Conservation (phyloP, 2,113 vertebrate species). For the Scytalopus superciliaris region DNA sequence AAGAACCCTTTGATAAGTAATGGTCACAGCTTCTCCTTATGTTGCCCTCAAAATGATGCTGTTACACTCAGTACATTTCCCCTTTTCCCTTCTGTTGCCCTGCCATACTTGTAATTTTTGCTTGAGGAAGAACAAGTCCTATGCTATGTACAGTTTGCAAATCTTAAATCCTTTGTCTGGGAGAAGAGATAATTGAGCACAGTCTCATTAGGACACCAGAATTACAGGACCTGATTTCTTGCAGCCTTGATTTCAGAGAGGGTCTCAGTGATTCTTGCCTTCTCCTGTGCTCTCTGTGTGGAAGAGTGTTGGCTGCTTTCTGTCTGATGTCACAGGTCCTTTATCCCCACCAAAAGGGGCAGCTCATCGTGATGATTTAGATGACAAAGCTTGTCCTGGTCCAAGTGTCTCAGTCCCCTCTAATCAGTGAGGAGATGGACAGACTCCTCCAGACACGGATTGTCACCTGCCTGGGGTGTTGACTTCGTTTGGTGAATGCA, state of each 20-base stretch:
- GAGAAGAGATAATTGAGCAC: not conserved
- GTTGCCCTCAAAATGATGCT: not conserved
- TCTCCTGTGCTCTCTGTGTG: not conserved
- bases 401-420: not conserved
- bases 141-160: too few species aligned
- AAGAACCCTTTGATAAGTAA: not conserved
- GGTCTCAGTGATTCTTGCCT: not conserved
- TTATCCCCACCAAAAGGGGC: not conserved
- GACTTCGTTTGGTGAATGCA: not conserved
- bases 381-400: not conserved
- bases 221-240: not conserved
- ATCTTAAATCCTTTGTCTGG: not conserved
- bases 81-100: not conserved
- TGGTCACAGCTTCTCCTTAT: not conserved
- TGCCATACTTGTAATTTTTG: not conserved
- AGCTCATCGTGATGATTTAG: not conserved
- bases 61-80: not conserved
- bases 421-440: not conserved
- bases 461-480: not conserved
- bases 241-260: not conserved
- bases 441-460: not conserved
- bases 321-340: not conserved
- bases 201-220: not conserved
- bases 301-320: not conserved
- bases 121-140: not conserved